Conservation (phyloP, 1,140 invertebrate genomes). For the Neodiprion lecontei region DNA sequence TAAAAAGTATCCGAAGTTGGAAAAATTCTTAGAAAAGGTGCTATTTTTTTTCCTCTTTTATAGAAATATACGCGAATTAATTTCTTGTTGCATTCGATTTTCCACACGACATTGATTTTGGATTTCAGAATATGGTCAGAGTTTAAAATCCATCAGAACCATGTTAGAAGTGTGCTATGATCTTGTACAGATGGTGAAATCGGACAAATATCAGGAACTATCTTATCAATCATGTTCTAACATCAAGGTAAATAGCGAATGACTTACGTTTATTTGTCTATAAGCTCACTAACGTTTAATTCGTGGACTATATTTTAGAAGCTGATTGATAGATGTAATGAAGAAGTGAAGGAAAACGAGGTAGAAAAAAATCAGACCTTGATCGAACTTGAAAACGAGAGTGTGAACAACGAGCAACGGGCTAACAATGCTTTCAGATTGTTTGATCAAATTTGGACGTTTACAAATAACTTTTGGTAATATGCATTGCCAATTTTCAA, state of each 20-base stretch:
- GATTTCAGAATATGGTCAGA: slow-evolving; percentile 34
- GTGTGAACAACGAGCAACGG: slow-evolving; percentile 31
- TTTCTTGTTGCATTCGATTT: not conserved
- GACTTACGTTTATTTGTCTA: not conserved
- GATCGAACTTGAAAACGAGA: slow-evolving; percentile 15
- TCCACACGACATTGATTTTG: not conserved
- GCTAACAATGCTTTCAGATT: slow-evolving; percentile 40
- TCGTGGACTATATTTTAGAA: slow-evolving; percentile 30
- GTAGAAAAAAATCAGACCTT: slow-evolving; percentile 33
- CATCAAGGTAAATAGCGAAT: slow-evolving; percentile 4
- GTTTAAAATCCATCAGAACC: slow-evolving; percentile 36
- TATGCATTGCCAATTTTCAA: not conserved
- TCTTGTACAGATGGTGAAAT: slow-evolving; percentile 41
- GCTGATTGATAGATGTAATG: slow-evolving; percentile 31
- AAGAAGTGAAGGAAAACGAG: slow-evolving; percentile 24
- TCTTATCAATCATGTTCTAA: not conserved
- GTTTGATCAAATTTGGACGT: slow-evolving; percentile 45
- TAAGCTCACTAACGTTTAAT: not conserved
- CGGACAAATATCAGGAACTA: slow-evolving; percentile 34
- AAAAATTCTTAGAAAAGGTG: too few relatives aligned
- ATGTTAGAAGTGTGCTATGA: slow-evolving; percentile 40
- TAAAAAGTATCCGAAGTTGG: too few relatives aligned
- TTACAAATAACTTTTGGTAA: slow-evolving; percentile 46
- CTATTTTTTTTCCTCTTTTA: too few relatives aligned
- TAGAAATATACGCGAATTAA: too few relatives aligned